Evolutionary conservation across 2,113 vertebrate genomes (phyloP), one percentile per base, ranked within the genome.

Genomic region (Acanthisitta chloris): DNA sequence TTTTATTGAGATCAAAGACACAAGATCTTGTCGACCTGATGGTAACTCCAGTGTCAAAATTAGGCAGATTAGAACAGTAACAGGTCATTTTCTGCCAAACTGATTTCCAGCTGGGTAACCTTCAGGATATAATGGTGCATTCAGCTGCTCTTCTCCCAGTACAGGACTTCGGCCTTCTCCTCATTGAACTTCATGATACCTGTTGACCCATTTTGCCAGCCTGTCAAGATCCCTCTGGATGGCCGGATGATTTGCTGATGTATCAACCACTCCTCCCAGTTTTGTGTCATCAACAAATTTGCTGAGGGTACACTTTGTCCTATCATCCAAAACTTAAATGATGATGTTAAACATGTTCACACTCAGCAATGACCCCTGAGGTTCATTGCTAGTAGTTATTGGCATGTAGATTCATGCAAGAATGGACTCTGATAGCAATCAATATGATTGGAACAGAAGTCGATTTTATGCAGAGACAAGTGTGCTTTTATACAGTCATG

Each of bases 221-320:
- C 16, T 46, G 12, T 33, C 25, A 70, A 36, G 20, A 29, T 80
- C 6, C 2, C 17, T 49, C 8, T 74, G 33, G 1, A 14, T 49
- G 18, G 21, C 8, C 45, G 18, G 8, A 46, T 4, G 11, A 64
- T 8, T 13, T 28, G 21, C 15, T 40, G 11, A 31, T 70, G 1
- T 21, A 64, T 34, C 34, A 80, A 6, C 5, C 5, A 6, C 5
- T 36, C 21, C 8, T 31, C 18, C 20, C n/a, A 36, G 15, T 15
- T 71, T 46, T 55, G 29, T 6, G 2, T 21, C 46, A 40, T 14
- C 4, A 34, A n/a, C 16, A 29, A 54, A 48, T 17, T 55, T 31
- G 10, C 8, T 62, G 16, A 54, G n/a, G 1, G 3, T 34, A 29
- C 0, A 0, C 5, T 48, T 54, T 34, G 5, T 45, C 6, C 16